Conservation (phyloP, 2,888 invertebrate genomes). For the Rhimphoctona megacephalus region DNA sequence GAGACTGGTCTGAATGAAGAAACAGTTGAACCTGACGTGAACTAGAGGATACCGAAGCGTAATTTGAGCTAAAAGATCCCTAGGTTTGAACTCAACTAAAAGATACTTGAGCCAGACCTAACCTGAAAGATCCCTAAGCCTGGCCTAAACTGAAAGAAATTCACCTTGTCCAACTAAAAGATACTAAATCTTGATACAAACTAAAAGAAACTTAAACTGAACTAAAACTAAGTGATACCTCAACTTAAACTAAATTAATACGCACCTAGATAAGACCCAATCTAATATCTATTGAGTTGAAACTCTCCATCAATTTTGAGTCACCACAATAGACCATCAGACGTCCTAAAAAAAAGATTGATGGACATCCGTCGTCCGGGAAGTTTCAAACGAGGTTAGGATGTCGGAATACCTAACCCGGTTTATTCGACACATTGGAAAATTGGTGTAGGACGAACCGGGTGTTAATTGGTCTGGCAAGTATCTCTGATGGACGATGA, state of each 20-base stretch:
- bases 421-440: not conserved
- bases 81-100: too few species aligned
- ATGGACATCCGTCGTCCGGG: not conserved
- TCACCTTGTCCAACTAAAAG: too few species aligned
- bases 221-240: too few species aligned
- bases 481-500: not conserved
- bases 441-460: not conserved
- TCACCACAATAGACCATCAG: not conserved
- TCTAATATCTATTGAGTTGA: not conserved
- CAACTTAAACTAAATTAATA: not conserved
- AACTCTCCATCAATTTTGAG: not conserved
- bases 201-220: too few species aligned
- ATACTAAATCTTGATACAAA: too few species aligned
- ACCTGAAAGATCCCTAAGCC: too few species aligned
- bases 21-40: not conserved
- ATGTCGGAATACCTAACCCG: not conserved
- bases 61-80: not conserved
- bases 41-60: not conserved
- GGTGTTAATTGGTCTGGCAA: constrained; percentile 17
- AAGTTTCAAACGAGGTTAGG: not conserved
- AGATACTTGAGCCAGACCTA: too few species aligned
- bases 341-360: not conserved
- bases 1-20: not conserved
- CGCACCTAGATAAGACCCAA: not conserved
- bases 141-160: too few species aligned